Percentiles rank a stretch among this genome's conserved stretches.
Evolutionary conservation across 1,140 invertebrate species (phyloP).

Genomic region (Pemphigus obesinymphae): DNA sequence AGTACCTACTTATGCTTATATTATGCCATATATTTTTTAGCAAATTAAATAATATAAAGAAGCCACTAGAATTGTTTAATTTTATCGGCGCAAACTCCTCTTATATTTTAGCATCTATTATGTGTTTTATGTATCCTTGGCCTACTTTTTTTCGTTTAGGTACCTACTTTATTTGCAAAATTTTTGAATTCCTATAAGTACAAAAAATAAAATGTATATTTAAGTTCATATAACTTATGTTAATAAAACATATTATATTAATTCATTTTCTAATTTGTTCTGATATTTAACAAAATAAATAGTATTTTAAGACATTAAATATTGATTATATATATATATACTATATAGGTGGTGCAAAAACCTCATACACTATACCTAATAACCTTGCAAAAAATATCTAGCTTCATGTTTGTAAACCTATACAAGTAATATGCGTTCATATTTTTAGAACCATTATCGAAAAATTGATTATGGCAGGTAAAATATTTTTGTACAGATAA

Average conservation of each 20-base stretch:
- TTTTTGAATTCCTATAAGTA: background rate
- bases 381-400: background rate
- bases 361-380: background rate
- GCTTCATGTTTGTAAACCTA: background rate
- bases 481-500: background rate
- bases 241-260: background rate
- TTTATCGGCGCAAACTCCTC: background rate
- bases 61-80: background rate
- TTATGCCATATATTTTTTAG: no score
- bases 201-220: background rate
- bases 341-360: background rate
- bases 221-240: background rate
- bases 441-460: background rate
- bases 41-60: background rate
- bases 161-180: background rate
- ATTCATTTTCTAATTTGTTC: background rate
- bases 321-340: constrained; percentile 3
- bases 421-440: background rate
- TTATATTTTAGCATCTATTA: background rate
- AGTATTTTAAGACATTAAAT: constrained; percentile 4
- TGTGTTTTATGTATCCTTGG: background rate
- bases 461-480: background rate
- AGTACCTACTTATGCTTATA: no score
- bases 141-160: background rate
- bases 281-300: background rate